phyloP scores from a whole-genome alignment of 30 jellyfish, hydroid and myxozoan genomes.

The Cassiopea xamachana region DNA sequence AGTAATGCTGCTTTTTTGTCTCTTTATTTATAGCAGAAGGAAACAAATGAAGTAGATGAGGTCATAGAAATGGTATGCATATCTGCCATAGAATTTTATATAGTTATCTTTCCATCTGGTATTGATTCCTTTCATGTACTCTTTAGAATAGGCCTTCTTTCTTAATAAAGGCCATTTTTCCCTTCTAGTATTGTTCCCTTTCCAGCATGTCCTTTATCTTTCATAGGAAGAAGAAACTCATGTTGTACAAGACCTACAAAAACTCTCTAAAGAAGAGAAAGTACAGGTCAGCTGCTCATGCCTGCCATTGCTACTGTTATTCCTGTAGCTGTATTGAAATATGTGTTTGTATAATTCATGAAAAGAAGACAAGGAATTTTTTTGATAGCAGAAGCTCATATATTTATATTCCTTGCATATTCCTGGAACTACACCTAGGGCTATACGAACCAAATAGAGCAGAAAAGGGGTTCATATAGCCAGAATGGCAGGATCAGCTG shows the following conservation, averaged over 20 bases:
- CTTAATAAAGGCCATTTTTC: not conserved
- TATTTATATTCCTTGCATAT: no score
- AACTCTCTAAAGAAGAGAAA: conserved; percentile 81
- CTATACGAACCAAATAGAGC: no score
- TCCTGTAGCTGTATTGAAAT: no score
- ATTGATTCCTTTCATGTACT: no score
- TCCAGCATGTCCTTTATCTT: not conserved
- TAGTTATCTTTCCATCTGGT: not conserved
- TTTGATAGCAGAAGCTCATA: no score
- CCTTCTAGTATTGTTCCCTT: not conserved
- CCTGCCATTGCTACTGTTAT: not conserved
- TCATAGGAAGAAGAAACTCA: conserved; percentile 52
- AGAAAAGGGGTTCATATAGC: no score
- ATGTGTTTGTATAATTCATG: no score
- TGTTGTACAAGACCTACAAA: conserved; percentile 78
- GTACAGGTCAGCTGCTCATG: conserved; percentile 65
- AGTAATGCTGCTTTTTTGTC: not conserved
- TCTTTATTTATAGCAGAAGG: not conserved
- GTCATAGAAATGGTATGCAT: not conserved
- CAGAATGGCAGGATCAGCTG: no score
- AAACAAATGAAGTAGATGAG: not conserved
- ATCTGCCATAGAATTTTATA: not conserved
- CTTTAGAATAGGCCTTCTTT: not conserved
- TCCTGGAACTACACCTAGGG: no score
- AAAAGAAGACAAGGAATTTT: no score